Evolutionary conservation across 2,888 invertebrate species (phyloP), one percentile per base, ranked within the genome.

Genomic region (Latheticus oryzae): DNA sequence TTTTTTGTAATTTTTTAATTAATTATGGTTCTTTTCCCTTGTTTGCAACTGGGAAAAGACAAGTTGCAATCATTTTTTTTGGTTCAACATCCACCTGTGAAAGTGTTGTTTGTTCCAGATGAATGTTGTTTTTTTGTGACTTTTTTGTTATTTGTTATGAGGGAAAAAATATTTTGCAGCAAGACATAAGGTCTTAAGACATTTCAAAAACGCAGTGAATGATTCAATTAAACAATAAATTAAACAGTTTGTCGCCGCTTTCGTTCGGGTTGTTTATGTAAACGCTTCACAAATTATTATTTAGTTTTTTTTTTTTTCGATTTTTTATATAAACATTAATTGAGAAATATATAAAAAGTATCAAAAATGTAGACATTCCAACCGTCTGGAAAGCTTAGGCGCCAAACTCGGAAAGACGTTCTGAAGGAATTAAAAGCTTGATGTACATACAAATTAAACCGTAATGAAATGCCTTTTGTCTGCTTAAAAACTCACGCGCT

Each of bases 141-240:
- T 70, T 70, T 70, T 67, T 70, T 73, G 37, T 69, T 71, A 69
- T 70, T 72, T 74, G 74, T 76, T 77, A 76, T 75, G 74, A 73
- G 73, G 75, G 70, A 72, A 76, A 76, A 48, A 75, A 73, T 71
- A 68, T 72, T 71, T 57, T 68, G 77, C 75, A 78, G 77, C 74
- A 69, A 77, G 78, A 79, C 78, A 76, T 77, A 77, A 74, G 78
- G 77, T 77, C 78, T 76, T 71, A 76, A 78, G 78, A 76, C 78
- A 76, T 75, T 78, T 78, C 77, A 78, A 72, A 68, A 70, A 68
- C 73, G 70, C 68, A 67, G 48, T 60, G 54, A 62, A 40, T 48
- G 5, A 58, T 8, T 47, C 32, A 55, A 43, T 33, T 60, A 52
- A 55, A 50, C 50, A 50, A 50, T 50, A 38, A 50, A 28, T 50